phyloP scores from a whole-genome alignment of 2,888 invertebrate species.

The Seira ritae region DNA sequence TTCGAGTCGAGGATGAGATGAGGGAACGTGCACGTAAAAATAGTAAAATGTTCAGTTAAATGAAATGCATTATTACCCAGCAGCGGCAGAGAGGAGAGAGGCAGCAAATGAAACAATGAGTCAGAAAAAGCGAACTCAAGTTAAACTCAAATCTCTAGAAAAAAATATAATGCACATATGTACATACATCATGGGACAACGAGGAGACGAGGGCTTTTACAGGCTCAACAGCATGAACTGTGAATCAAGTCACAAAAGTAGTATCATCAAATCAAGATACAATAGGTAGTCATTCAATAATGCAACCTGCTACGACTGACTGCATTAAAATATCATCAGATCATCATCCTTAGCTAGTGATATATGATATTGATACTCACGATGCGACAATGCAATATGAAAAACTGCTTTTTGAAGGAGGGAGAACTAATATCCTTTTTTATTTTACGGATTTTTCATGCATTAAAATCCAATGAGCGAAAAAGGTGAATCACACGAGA shows the following conservation, averaged over 20 bases:
- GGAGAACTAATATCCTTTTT: background rate
- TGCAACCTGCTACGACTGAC: background rate
- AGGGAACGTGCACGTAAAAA: background rate
- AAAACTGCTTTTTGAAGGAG: background rate
- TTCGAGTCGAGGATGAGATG: background rate
- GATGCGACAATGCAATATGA: no score
- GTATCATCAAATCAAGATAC: no score
- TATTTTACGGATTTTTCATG: background rate
- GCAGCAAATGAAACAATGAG: background rate
- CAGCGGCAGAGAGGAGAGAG: background rate
- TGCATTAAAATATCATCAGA: background rate
- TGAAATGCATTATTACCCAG: background rate
- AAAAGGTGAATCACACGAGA: no score
- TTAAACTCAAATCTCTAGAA: background rate
- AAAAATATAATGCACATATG: background rate
- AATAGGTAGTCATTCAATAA: no score
- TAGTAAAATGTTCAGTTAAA: background rate
- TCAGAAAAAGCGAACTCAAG: background rate
- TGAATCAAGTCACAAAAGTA: background rate
- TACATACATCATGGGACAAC: background rate
- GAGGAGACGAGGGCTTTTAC: no score
- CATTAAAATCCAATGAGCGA: background rate
- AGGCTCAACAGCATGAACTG: background rate
- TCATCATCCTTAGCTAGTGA: background rate
- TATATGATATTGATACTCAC: background rate